A percentile compares a stretch with the other conserved stretches of the same genome.
Evolutionary conservation across 2,888 invertebrate genomes (phyloP).

Genomic region (Hypena proboscidalis): DNA sequence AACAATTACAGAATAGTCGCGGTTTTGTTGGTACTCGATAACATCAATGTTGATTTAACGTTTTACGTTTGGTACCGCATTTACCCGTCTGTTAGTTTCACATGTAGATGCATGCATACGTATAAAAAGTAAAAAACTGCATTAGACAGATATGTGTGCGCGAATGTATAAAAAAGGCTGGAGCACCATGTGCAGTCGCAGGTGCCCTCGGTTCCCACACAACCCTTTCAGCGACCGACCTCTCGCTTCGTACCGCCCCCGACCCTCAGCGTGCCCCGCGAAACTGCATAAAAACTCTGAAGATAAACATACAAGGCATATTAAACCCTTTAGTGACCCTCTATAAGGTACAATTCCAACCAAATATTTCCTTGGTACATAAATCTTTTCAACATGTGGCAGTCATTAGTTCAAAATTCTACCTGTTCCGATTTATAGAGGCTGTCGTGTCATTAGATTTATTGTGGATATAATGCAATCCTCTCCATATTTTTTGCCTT

Average conservation of each 20-base stretch:
- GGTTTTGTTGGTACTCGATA: constrained; percentile 34
- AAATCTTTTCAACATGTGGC: constrained; percentile 40
- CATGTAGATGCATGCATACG: constrained; percentile 44
- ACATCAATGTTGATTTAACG: constrained; percentile 37
- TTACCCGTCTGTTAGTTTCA: constrained; percentile 20
- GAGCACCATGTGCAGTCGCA: constrained; percentile 83
- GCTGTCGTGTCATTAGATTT: constrained; percentile 85
- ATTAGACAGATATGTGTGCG: constrained; percentile 77
- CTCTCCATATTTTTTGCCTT: constrained; percentile 70
- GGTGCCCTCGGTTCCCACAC: constrained; percentile 86
- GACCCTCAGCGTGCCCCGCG: constrained; percentile 55
- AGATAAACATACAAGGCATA: constrained; percentile 41
- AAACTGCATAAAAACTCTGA: constrained; percentile 63
- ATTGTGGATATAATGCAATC: constrained; percentile 84
- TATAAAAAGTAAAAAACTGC: constrained; percentile 76
- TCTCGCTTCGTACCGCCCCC: constrained; percentile 56
- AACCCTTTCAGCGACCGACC: constrained; percentile 81
- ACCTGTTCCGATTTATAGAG: constrained; percentile 84
- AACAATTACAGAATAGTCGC: constrained; percentile 49
- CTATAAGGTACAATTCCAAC: constrained; percentile 22
- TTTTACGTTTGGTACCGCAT: constrained; percentile 20
- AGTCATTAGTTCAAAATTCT: constrained; percentile 79
- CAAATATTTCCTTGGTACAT: constrained; percentile 24
- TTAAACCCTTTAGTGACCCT: constrained; percentile 14
- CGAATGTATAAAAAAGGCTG: constrained; percentile 79